Base-by-base conservation (phyloP, 1,140 invertebrate species). In the Procambarus virginalis region DNA sequence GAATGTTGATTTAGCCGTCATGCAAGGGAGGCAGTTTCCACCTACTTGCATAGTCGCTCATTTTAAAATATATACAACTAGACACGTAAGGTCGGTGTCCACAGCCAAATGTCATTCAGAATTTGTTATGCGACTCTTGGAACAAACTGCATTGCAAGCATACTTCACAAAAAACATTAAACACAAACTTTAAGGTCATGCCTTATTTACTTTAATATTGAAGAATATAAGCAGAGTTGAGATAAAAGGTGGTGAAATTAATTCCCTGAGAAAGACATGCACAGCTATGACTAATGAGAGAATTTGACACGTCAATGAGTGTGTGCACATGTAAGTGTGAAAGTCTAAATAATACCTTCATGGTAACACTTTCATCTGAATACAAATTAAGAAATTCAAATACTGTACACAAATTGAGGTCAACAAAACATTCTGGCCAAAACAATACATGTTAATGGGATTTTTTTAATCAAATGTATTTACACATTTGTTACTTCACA, bases 261-360 rank as follows among this genome's bases (percentile, higher is more conserved):
- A 73, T 73, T 73, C 68, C 68, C 68, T 73, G 68, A 73, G 68
- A 73, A 68, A 73, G 68, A 73, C n/a, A 73, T 73, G 68, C 68
- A 73, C n/a, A 73, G 68, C 68, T n/a, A 34, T 73, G 8, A 73
- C 68, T 73, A 73, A 34, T 14, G 60, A 64, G 60, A 64, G 12
- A 55, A 55, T 55, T 55, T 8, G 51, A 55, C 51, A 55, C 10
- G 51, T 55, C 5, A 8, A 10, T 55, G 51, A 55, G 51, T 55
- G 51, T 55, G 51, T 55, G 51, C 10, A 10, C 10, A 10, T 55
- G 51, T 55, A 10, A 8, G 51, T 55, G 51, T 55, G 51, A 9
- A 12, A 9, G 51, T 55, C 8, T 55, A 12, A 55, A 55, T 8
- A 55, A 55, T 55, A 55, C 51, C 8, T 55, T 55, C 51, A 55